Evolutionary conservation across 2,888 invertebrate genomes (phyloP), one percentile per base, ranked within the genome.

Genomic region (Pristionchus fissidentatus): DNA sequence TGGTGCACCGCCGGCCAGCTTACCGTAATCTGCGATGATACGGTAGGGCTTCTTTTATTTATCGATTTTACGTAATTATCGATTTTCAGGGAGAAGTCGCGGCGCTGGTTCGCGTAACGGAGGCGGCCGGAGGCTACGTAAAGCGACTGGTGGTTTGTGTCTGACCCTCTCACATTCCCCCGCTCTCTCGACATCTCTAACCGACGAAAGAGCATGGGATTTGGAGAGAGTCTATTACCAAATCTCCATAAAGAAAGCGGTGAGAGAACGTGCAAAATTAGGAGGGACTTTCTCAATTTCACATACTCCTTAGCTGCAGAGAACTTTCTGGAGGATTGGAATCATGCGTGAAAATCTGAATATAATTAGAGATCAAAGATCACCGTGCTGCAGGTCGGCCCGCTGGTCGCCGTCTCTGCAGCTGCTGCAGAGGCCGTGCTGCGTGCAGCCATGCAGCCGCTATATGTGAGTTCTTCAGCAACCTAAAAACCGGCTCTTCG

Each of bases 61-160:
- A n/a, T 66, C 22, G 1, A 38, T 41, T 15, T 38, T 1, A 66
- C 38, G 15, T 32, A 62, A 38, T 66, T 19, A 66, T 35, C 62
- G 62, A 62, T 35, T 19, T 66, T 66, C 66, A 66, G 66, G 66
- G 66, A 1, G 38, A 38, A 1, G 66, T 66, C n/a, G 38, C 8
- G 8, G 38, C 38, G n/a, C 5, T 66, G 10, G 79, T 52, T 52
- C 79, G 57, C 35, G 52, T 52, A 4, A 15, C 13, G 22, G 79
- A 55, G 55, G 57, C 79, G 19, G 79, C 79, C 13, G 79, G 79
- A n/a, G 79, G 79, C 4, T 79, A 57, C 38, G 79, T 79, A 7
- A 79, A 79, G 41, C 22, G 77, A 10, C 19, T 77, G n/a, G 49
- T 77, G 29, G 77, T 77, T 46, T 22, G 77, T 43, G 15, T 0